Conservation (phyloP, 2,113 vertebrate species). For the Motacilla alba region DNA sequence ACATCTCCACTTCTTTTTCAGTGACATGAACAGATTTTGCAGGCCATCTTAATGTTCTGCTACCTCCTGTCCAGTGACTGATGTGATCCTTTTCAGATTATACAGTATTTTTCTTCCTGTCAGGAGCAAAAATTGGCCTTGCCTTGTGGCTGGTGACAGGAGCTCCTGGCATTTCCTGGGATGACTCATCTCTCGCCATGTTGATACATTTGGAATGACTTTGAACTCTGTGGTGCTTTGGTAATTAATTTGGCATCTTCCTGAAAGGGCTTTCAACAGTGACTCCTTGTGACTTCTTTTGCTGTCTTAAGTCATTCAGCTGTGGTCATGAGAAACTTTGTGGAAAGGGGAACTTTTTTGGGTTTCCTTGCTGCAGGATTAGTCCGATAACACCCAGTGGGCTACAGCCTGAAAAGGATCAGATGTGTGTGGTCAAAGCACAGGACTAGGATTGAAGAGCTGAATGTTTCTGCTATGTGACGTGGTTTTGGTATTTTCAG, state of each 20-base stretch:
- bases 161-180: conserved; percentile 47
- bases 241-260: conserved; percentile 8
- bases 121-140: not conserved
- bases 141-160: conserved; percentile 20
- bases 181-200: not conserved
- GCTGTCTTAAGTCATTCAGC: not conserved
- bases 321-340: not conserved
- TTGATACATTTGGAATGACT: not conserved
- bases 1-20: not conserved
- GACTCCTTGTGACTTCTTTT: not conserved
- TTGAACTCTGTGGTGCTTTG: not conserved
- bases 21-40: not conserved
- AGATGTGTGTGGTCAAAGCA: not conserved
- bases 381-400: not conserved
- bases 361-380: not conserved
- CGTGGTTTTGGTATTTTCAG: not conserved
- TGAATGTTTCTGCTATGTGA: not conserved
- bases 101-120: conserved; percentile 4
- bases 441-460: not conserved
- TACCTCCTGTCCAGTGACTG: not conserved
- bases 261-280: not conserved
- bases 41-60: not conserved
- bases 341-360: not conserved
- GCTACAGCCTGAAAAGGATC: not conserved
- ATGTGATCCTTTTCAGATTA: not conserved